Conservation (phyloP, 2,888 invertebrate genomes). For the Pharmacophagus antenor region DNA sequence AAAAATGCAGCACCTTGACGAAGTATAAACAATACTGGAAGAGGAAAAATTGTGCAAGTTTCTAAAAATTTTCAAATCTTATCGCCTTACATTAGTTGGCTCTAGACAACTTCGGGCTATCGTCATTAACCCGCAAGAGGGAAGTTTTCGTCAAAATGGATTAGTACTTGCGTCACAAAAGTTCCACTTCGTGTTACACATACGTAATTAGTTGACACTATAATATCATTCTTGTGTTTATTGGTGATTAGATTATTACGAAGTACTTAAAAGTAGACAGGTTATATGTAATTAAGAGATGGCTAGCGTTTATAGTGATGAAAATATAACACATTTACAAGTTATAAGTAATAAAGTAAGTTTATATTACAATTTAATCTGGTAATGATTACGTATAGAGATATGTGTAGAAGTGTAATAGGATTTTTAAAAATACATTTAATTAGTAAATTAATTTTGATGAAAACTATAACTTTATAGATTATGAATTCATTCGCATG, state of each 20-base stretch:
- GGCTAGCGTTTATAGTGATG: no score
- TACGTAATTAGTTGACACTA: background rate
- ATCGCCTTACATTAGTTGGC: slow-evolving; percentile 22
- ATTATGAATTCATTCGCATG: background rate
- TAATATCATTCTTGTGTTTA: background rate
- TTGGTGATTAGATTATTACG: background rate
- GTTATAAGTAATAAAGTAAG: no score
- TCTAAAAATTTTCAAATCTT: slow-evolving; percentile 20
- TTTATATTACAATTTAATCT: no score
- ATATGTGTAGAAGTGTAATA: no score
- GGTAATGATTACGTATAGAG: no score
- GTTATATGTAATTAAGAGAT: no score
- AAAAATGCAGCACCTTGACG: slow-evolving; percentile 5
- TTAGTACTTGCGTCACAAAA: slow-evolving; percentile 14
- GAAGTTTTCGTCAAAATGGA: slow-evolving; percentile 25
- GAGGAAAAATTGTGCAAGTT: slow-evolving; percentile 24
- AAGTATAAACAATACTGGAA: slow-evolving; percentile 6
- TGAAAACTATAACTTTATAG: background rate
- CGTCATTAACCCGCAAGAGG: slow-evolving; percentile 4
- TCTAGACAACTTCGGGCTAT: slow-evolving; percentile 14
- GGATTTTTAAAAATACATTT: no score
- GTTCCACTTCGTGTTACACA: slow-evolving; percentile 15
- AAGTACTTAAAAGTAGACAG: background rate
- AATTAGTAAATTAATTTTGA: background rate
- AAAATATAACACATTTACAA: no score